Evolutionary conservation across 2,888 invertebrate species (phyloP), one percentile per base, ranked within the genome.

Genomic region (Ischnus inquisitorius): DNA sequence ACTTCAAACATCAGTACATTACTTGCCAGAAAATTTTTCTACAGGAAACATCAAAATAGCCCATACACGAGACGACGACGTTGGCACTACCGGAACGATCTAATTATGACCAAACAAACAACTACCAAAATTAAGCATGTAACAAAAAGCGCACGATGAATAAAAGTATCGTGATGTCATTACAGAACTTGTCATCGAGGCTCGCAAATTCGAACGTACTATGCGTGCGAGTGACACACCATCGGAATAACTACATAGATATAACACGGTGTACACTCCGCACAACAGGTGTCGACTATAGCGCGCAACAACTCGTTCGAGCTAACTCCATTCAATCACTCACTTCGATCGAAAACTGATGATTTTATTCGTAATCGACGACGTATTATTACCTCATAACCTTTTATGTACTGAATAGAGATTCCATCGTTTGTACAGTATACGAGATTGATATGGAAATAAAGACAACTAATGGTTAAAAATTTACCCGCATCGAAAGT

Each of bases 281-380:
- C 48, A 43, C 19, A 77, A 77, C 77, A 77, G 77, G 68, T 77
- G 77, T 77, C 43, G 28, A 77, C 77, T 60, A 60, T 77, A 77
- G 43, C 67, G 10, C n/a, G 46, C 46, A 25, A 77, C 16, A 77
- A 60, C 68, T 57, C 10, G 68, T 77, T 77, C 43, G 16, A 46
- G 60, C 62, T 75, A 72, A 64, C 34, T 48, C 34, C 19, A 28
- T 14, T 34, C 34, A 19, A 8, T 41, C 25, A 28, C 43, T 16
- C 34, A 16, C 48, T 34, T 19, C 34, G 2, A 16, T 60, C 28
- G 14, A 14, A 60, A 19, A 19, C 25, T 12, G 25, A 57, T 14
- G 12, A 25, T 25, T 25, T 12, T 22, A 28, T 22, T 60, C 22
- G 60, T 14, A 1, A 46, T n/a, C 46, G 14, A 14, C 5, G 14